A percentile compares a stretch with the other conserved stretches of the same genome.
Conservation (phyloP, 2,888 invertebrate genomes). For the Flexamia atlantica region DNA sequence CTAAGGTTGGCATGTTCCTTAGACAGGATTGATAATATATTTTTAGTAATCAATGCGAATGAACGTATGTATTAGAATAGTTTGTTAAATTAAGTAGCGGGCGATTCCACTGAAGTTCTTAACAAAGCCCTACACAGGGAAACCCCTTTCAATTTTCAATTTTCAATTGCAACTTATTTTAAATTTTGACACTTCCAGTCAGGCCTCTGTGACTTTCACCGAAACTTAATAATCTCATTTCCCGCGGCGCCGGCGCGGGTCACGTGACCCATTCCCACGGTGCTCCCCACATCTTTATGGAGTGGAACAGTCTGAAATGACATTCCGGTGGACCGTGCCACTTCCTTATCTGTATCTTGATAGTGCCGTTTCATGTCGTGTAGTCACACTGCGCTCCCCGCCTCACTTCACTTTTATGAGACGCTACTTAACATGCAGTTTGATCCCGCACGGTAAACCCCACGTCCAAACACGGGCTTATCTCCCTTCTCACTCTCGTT, state of each 20-base stretch:
- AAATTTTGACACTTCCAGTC: too few relatives aligned
- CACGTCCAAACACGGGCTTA: not conserved
- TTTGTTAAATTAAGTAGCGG: too few relatives aligned
- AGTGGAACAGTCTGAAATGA: conserved; percentile 24
- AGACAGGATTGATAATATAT: too few relatives aligned
- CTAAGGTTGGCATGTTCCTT: too few relatives aligned
- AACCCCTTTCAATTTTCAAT: too few relatives aligned
- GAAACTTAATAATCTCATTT: too few relatives aligned
- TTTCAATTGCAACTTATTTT: too few relatives aligned
- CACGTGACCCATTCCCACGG: conserved; percentile 49
- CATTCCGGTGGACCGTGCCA: conserved; percentile 48
- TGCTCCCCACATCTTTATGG: conserved; percentile 46
- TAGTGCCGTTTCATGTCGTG: conserved; percentile 56
- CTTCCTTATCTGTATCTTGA: conserved; percentile 49
- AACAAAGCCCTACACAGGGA: too few relatives aligned
- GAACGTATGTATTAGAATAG: too few relatives aligned
- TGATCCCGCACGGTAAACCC: not conserved
- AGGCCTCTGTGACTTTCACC: too few relatives aligned
- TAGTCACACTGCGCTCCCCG: not conserved
- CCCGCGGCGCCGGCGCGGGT: not conserved
- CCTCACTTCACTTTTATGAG: conserved; percentile 21
- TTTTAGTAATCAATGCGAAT: too few relatives aligned
- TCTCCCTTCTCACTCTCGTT: conserved; percentile 16
- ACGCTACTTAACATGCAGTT: conserved; percentile 35
- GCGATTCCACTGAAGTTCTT: too few relatives aligned